Base-by-base conservation (phyloP, 2,113 vertebrate genomes). In the Sterna hirundo region DNA sequence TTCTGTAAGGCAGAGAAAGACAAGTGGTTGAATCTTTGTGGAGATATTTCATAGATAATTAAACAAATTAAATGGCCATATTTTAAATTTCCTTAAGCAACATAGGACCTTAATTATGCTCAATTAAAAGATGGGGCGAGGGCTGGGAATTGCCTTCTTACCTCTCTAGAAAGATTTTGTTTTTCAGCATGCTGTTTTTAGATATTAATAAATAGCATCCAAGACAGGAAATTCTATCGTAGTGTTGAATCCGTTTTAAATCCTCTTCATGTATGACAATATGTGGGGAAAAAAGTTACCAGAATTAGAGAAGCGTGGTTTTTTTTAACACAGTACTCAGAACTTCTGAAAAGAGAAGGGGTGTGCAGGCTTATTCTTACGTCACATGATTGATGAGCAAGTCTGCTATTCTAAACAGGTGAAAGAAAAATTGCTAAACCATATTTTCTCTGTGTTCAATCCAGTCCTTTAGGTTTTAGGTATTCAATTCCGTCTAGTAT, bases 11-110 rank as follows among this genome's bases (percentile, higher is more conserved):
- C 70, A 95, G 51, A 75, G 77, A 93, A 96, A 71, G 66, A 86
- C 20, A 95, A 79, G 82, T 78, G 47, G n/a, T 83, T 54, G 68
- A 52, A 80, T 96, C 55, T 49, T 96, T 90, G 49, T 65, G 30
- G 76, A 94, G 94, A 74, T 94, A 44, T 89, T 92, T 93, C 49
- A 92, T 83, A 96, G 77, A 62, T 54, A 93, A 86, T 92, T 78
- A 95, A 93, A 85, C 10, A 91, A 96, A 89, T 88, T 22, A 94
- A 94, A 95, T 92, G 70, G 14, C 60, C 26, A 76, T 38, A 71
- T 88, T 91, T 97, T 77, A 68, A 51, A 88, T 83, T 95, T 96
- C 70, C 57, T 86, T 85, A 85, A 88, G n/a, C 66, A 91, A 87
- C 71, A 83, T 15, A 74, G 27, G 27, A 69, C 47, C 76, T 97